These are phyloP conservation scores for Tiaroga cobitis DNA, from an alignment of 2,797 vertebrate species.

Conservation along the genomic window DNA sequence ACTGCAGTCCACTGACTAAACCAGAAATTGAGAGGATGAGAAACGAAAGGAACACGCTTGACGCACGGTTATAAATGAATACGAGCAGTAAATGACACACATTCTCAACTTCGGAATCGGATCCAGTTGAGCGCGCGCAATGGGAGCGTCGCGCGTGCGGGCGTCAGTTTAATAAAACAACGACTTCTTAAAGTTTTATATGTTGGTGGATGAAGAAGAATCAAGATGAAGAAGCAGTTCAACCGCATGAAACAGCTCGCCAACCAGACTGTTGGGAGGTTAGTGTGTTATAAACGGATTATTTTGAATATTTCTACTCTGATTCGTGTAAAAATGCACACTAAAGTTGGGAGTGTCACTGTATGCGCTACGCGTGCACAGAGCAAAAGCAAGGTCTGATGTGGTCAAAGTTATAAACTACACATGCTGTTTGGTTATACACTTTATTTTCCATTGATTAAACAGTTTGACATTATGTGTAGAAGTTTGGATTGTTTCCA, in stretches of 20 bases:
- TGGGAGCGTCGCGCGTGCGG: slow-evolving; percentile 72
- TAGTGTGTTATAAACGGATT: slow-evolving; percentile 59
- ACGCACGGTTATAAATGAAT: slow-evolving; percentile 15
- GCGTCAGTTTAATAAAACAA: slow-evolving; percentile 58
- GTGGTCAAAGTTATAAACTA: not conserved
- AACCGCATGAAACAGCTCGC: slow-evolving; percentile 96
- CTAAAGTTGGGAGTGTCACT: slow-evolving; percentile 38
- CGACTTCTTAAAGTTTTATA: slow-evolving; percentile 53
- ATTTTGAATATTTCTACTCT: not conserved
- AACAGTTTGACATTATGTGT: not conserved
- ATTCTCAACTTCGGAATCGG: slow-evolving; percentile 27
- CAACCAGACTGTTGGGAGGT: slow-evolving; percentile 97
- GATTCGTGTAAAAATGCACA: not conserved
- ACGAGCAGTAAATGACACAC: not conserved
- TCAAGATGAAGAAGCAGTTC: slow-evolving; percentile 94
- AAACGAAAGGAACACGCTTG: not conserved
- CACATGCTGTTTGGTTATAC: no score
- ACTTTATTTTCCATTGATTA: not conserved
- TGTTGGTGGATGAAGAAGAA: slow-evolving; percentile 40
- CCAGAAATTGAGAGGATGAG: slow-evolving; percentile 17
- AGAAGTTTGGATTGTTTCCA: not conserved
- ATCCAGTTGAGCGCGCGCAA: slow-evolving; percentile 58
- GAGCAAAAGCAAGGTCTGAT: not conserved
- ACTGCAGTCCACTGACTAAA: slow-evolving; percentile 45
- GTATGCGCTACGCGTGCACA: not conserved